Percentiles rank a stretch among this genome's conserved stretches.
phyloP scores from a whole-genome alignment of 2,888 invertebrate genomes.

The Imbricaverruca yamaguchii region DNA sequence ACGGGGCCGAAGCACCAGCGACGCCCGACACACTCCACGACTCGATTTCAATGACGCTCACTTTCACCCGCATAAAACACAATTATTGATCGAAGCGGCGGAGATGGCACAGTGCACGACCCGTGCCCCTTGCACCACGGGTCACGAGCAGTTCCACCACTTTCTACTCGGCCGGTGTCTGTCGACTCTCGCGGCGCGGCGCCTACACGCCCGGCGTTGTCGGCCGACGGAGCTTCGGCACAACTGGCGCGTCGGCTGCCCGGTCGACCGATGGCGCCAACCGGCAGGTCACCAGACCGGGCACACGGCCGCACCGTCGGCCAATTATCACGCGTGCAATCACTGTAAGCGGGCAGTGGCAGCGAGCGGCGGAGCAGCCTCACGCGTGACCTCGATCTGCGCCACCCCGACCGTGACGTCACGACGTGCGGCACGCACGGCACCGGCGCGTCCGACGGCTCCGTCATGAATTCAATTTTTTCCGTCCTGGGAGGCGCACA shows the following conservation, averaged over 20 bases:
- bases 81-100: not conserved
- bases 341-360: not conserved
- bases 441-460: not conserved
- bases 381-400: not conserved
- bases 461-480: slow-evolving; percentile 21
- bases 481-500: not conserved
- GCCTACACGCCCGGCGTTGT: too few relatives aligned
- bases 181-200: not conserved
- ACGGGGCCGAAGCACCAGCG: too few relatives aligned
- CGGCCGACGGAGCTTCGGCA: too few relatives aligned
- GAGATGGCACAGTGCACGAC: not conserved
- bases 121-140: not conserved
- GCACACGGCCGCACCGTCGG: not conserved
- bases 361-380: not conserved
- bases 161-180: not conserved
- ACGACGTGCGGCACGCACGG: not conserved
- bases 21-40: not conserved
- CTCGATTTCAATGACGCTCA: slow-evolving; percentile 16
- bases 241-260: too few relatives aligned
- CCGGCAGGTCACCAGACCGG: not conserved
- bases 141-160: not conserved
- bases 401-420: not conserved
- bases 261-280: too few relatives aligned
- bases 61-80: slow-evolving; percentile 7
- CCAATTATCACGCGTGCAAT: slow-evolving; percentile 2